Conservation (phyloP, 2,888 invertebrate genomes). For the Galeopsomyia nigrocyanea region DNA sequence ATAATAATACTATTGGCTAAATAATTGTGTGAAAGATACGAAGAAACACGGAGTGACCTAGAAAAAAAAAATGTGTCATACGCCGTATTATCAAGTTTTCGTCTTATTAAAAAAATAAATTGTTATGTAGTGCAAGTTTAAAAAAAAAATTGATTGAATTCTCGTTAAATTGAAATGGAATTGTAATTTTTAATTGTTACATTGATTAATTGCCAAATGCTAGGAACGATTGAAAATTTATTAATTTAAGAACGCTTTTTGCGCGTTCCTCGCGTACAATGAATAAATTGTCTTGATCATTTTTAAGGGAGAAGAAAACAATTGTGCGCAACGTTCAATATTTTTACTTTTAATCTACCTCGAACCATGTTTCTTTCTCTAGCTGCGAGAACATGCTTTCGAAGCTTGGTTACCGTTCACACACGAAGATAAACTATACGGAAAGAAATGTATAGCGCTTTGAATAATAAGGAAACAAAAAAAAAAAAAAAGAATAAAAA, state of each 20-base stretch:
- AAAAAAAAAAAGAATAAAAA: constrained; percentile 14
- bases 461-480: not conserved
- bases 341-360: constrained; percentile 43
- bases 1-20: constrained; percentile 1
- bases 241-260: constrained; percentile 23
- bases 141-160: constrained; percentile 37
- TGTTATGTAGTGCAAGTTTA: constrained; percentile 46
- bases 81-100: constrained; percentile 43
- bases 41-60: constrained; percentile 35
- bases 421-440: constrained; percentile 32
- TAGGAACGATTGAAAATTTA: constrained; percentile 20
- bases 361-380: constrained; percentile 40
- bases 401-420: constrained; percentile 41
- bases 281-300: constrained; percentile 21
- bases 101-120: constrained; percentile 39
- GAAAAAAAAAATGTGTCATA: constrained; percentile 34
- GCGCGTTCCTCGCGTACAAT: constrained; percentile 32
- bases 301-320: constrained; percentile 24
- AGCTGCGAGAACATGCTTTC: constrained; percentile 36
- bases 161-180: constrained; percentile 42
- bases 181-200: constrained; percentile 45
- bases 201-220: constrained; percentile 37
- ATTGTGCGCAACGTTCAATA: constrained; percentile 34
- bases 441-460: constrained; percentile 8
- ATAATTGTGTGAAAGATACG: constrained; percentile 12